Evolutionary conservation across 2,113 vertebrate species (phyloP).

Genomic region (Semicossyphus pulcher): DNA sequence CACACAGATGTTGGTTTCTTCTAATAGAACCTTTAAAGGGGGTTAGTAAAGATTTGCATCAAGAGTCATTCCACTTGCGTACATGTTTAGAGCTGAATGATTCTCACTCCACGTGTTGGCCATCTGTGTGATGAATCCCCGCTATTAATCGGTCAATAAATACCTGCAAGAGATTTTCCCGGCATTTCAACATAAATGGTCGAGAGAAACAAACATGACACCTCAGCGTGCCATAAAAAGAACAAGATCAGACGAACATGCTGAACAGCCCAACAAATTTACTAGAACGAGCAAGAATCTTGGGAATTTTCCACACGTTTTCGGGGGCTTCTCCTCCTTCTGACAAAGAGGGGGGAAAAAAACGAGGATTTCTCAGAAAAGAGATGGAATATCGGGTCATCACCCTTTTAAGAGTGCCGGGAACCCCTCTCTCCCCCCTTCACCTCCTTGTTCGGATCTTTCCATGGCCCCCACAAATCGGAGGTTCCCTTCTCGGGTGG

Average conservation of each 20-base stretch:
- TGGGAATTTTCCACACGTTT: constrained; percentile 65
- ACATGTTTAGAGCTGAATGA: constrained; percentile 2
- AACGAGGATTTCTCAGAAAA: constrained; percentile 60
- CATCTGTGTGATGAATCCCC: constrained; percentile 31
- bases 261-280: constrained; percentile 48
- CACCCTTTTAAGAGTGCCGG: constrained; percentile 58
- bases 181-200: constrained; percentile 18
- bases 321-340: constrained; percentile 19
- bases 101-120: constrained; percentile 41
- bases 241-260: constrained; percentile 39
- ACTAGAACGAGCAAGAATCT: constrained; percentile 69
- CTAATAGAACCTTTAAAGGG: neutral
- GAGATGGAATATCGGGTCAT: constrained; percentile 33
- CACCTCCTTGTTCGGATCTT: constrained; percentile 30
- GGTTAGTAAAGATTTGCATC: neutral
- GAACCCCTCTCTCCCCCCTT: constrained; percentile 59
- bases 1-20: too few relatives aligned
- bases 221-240: constrained; percentile 52
- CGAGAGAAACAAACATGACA: constrained; percentile 16
- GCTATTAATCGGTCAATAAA: constrained; percentile 27
- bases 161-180: constrained; percentile 16
- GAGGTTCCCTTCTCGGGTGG: constrained; percentile 50
- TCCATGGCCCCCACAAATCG: constrained; percentile 47
- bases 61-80: constrained; percentile 4
- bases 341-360: constrained; percentile 8